A percentile compares a stretch with the other conserved stretches of the same genome.
These are phyloP conservation scores for Orycteropus afer DNA, from an alignment of 2,113 vertebrate genomes.

Conservation along the genomic window DNA sequence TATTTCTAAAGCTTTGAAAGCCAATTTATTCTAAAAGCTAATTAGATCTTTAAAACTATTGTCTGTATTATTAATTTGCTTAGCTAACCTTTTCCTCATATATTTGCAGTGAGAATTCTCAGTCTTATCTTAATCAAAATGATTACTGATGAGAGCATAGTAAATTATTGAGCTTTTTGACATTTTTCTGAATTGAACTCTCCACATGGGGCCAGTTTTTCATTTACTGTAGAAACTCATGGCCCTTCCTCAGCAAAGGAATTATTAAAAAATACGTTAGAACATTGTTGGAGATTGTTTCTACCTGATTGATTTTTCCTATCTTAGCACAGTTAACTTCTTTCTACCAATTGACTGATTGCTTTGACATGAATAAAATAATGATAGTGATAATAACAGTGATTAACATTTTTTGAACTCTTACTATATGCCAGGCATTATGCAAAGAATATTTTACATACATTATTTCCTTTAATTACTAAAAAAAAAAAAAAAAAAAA, in stretches of 20 bases:
- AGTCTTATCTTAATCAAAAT: not conserved
- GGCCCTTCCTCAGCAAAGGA: conserved; percentile 22
- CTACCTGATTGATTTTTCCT: not conserved
- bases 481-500: too few relatives aligned
- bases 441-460: not conserved
- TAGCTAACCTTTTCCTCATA: not conserved
- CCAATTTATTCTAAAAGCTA: conserved; percentile 35
- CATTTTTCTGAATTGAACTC: conserved; percentile 50
- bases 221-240: conserved; percentile 42
- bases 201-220: conserved; percentile 50
- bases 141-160: not conserved
- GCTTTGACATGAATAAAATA: conserved; percentile 28
- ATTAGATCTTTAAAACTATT: not conserved
- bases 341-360: not conserved
- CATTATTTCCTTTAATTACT: not conserved
- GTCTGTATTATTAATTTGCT: conserved; percentile 13
- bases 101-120: conserved; percentile 46
- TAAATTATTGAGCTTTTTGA: conserved; percentile 47
- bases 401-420: not conserved
- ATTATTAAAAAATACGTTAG: conserved; percentile 40
- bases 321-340: not conserved
- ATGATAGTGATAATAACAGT: not conserved
- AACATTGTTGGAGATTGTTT: conserved; percentile 17
- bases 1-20: conserved; percentile 31
- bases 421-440: not conserved